Base-by-base conservation (phyloP, 1,140 invertebrate species). In the Psilanteris sp. region DNA sequence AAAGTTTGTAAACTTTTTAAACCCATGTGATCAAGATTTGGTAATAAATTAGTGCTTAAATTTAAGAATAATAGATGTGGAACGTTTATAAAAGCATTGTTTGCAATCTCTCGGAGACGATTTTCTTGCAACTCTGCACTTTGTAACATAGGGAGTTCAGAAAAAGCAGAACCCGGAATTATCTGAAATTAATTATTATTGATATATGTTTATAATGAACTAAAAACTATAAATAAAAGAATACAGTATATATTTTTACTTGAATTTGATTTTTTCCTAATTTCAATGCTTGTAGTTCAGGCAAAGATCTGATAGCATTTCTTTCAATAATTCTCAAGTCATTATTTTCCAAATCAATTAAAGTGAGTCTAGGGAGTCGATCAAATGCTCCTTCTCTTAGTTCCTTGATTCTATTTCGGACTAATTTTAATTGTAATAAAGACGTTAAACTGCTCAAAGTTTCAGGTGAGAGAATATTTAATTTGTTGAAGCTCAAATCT, bases 121-220 rank as follows among this genome's bases (percentile, higher is more conserved):
- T 97, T 97, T 77, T 96, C 92, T 87, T 96, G 94, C 22, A 97
- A 85, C 81, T 96, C 94, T 0, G 94, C 89, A 26, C 87, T 90
- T 83, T 93, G 91, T 6, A 97, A 87, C 18, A 91, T 90, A 0
- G 93, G 93, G 1, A 97, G 87, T 81, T 95, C 93, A 41, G 91
- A 91, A 83, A 96, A 95, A 4, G 93, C 92, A 16, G 91, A 91
- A 81, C 92, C 93, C 26, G 94, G 93, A 27, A 92, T 88, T 5
- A 81, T 82, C 77, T 89, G 37, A 5, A 90, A 83, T n/a, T 18
- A 36, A 50, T n/a, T n/a, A n/a, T n/a, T n/a, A n/a, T n/a, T n/a
- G n/a, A n/a, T n/a, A n/a, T n/a, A n/a, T n/a, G n/a, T n/a, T n/a
- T n/a, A n/a, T n/a, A n/a, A n/a, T n/a, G n/a, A n/a, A n/a, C n/a